A percentile compares a stretch with the other conserved stretches of the same genome.
Evolutionary conservation across 2,113 vertebrate species (phyloP).

Genomic region (Oceanodroma tethys): DNA sequence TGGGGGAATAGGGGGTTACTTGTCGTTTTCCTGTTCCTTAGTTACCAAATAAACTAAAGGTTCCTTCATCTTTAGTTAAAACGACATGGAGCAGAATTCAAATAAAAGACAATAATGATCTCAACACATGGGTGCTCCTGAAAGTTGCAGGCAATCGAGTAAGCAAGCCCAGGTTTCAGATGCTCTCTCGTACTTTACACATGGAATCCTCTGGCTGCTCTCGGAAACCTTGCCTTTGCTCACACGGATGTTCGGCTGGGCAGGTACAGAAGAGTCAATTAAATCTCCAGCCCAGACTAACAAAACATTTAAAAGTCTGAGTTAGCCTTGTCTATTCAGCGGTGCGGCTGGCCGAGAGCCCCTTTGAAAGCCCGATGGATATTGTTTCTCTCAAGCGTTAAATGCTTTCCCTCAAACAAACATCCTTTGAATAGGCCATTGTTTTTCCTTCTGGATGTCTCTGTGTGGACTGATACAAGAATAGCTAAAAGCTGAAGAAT

Average conservation of each 20-base stretch:
- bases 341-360: background rate
- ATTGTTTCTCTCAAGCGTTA: constrained; percentile 27
- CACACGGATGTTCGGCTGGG: background rate
- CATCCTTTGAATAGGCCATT: constrained; percentile 52
- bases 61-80: background rate
- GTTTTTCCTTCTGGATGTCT: constrained; percentile 33
- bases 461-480: constrained; percentile 37
- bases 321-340: background rate
- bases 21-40: background rate
- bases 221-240: background rate
- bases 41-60: background rate
- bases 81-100: background rate
- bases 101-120: background rate
- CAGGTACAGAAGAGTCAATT: background rate
- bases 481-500: constrained; percentile 24
- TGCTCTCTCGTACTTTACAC: background rate
- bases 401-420: constrained; percentile 24
- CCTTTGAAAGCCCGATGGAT: background rate
- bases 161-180: background rate
- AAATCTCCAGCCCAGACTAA: background rate
- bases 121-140: background rate
- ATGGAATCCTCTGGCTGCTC: background rate
- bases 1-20: background rate
- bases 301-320: background rate
- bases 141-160: background rate